Percentiles rank a stretch among this genome's conserved stretches.
phyloP scores from a whole-genome alignment of 2,888 invertebrate species.

The Anthrax anthrax region DNA sequence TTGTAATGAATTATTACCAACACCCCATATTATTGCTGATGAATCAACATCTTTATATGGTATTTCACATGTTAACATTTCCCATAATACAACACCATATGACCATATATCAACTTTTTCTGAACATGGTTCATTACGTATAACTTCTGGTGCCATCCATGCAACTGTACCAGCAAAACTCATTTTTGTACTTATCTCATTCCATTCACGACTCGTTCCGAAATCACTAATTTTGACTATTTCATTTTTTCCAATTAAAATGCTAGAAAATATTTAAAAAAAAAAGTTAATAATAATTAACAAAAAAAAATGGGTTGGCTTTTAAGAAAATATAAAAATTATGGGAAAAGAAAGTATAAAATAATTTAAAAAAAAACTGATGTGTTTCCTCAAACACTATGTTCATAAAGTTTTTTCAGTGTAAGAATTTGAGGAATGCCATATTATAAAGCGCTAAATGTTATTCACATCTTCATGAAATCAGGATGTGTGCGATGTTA shows the following conservation, averaged over 20 bases:
- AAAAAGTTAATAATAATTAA: neutral
- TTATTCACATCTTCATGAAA: too few species aligned
- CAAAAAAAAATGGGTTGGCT: too few species aligned
- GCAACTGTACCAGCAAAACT: conserved; percentile 96
- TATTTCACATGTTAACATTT: conserved; percentile 84
- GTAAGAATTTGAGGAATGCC: too few species aligned
- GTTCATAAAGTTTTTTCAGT: too few species aligned
- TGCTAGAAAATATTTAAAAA: conserved; percentile 41
- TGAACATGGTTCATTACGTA: conserved; percentile 89
- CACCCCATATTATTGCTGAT: conserved; percentile 95
- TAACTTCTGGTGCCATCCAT: conserved; percentile 99
- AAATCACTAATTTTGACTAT: conserved; percentile 95
- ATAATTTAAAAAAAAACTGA: too few species aligned
- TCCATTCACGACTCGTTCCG: conserved; percentile 90
- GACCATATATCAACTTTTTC: conserved; percentile 99
- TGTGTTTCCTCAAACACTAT: too few species aligned
- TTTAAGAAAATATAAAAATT: too few species aligned
- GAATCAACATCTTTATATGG: conserved; percentile 91
- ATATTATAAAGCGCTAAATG: too few species aligned
- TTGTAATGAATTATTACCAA: conserved; percentile 83
- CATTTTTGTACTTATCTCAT: conserved; percentile 91
- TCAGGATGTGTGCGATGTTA: too few species aligned
- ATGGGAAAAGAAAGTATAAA: too few species aligned
- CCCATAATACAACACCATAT: conserved; percentile 96
- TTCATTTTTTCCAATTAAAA: conserved; percentile 66